Conservation (phyloP, 2,888 invertebrate species). For the Fragum sueziense region DNA sequence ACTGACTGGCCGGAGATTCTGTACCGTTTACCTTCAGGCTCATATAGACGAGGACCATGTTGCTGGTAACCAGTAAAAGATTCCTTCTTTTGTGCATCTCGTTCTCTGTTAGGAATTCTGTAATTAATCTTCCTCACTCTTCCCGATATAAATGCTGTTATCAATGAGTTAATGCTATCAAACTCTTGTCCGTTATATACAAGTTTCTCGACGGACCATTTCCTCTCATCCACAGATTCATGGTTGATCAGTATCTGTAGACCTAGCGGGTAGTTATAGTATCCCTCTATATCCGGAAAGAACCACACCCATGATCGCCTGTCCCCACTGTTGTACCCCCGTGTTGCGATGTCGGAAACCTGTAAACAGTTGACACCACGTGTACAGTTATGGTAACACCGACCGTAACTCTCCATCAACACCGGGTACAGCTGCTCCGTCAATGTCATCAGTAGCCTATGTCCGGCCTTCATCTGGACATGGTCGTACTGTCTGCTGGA, state of each 20-base stretch:
- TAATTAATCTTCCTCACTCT: not conserved
- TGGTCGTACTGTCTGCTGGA: slow-evolving; percentile 62
- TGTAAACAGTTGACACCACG: slow-evolving; percentile 58
- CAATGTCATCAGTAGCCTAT: slow-evolving; percentile 37
- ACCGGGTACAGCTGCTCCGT: slow-evolving; percentile 58
- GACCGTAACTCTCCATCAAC: slow-evolving; percentile 66
- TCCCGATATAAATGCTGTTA: slow-evolving; percentile 21
- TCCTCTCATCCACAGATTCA: slow-evolving; percentile 50
- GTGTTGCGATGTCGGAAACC: slow-evolving; percentile 63
- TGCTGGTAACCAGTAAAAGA: no score
- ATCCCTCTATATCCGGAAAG: slow-evolving; percentile 66
- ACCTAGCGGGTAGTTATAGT: slow-evolving; percentile 69
- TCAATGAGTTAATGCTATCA: slow-evolving; percentile 55
- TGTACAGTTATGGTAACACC: slow-evolving; percentile 68
- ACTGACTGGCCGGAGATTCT: slow-evolving; percentile 69
- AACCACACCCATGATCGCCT: slow-evolving; percentile 67
- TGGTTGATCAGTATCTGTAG: slow-evolving; percentile 70
- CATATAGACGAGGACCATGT: slow-evolving; percentile 67
- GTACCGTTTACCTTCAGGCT: slow-evolving; percentile 74
- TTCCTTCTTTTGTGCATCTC: not conserved
- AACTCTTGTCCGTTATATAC: slow-evolving; percentile 71
- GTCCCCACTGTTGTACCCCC: slow-evolving; percentile 60
- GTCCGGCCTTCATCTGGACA: slow-evolving; percentile 58
- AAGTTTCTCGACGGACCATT: slow-evolving; percentile 65
- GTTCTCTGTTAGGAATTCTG: not conserved